Base-by-base conservation (phyloP, 92 coral and sea anemone species). In the Palythoa caribaeorum region DNA sequence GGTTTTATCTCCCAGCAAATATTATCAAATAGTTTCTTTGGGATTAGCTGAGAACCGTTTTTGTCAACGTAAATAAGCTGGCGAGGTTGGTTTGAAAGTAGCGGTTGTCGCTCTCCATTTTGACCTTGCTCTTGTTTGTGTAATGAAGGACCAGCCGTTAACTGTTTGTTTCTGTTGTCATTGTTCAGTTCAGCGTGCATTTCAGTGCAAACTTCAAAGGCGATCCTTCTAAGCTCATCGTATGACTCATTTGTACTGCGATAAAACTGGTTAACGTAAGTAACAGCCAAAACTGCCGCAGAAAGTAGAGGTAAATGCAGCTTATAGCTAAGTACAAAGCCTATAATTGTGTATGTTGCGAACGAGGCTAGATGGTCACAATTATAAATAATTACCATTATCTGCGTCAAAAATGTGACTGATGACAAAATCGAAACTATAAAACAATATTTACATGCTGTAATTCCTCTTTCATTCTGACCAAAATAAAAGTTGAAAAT, bases 121-220 rank as follows among this genome's bases (percentile, higher is more conserved):
- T 70, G 75, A 7, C 5, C 9, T 70, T 70, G 75, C 8, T 70
- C 7, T 69, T 21, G 37, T 59, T 0, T 44, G 50, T 44, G 50
- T 44, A 44, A 44, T 8, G 7, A 44, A 44, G 50, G 7, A 5
- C 50, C 50, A 44, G 50, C 50, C 50, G 50, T 44, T 44, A 44
- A 44, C 71, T 63, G 71, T 7, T 63, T 6, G 20, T 63, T 63
- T 63, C 8, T 11, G 9, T 2, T 16, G 71, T 16, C 6, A 63
- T 63, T 15, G 71, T 63, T 63, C 37, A 73, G 50, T 20, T 51
- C 60, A 3, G 9, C 6, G 2, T 76, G 63, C 39, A n/a, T 53
- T n/a, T 77, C 38, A 53, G 55, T 35, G 38, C 81, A 77, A n/a
- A 77, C 81, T 77, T 77, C 66, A 77, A 76, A 77, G 11, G 55